Conservation (phyloP, 2,888 invertebrate genomes). For the Abrostola tripartita region DNA sequence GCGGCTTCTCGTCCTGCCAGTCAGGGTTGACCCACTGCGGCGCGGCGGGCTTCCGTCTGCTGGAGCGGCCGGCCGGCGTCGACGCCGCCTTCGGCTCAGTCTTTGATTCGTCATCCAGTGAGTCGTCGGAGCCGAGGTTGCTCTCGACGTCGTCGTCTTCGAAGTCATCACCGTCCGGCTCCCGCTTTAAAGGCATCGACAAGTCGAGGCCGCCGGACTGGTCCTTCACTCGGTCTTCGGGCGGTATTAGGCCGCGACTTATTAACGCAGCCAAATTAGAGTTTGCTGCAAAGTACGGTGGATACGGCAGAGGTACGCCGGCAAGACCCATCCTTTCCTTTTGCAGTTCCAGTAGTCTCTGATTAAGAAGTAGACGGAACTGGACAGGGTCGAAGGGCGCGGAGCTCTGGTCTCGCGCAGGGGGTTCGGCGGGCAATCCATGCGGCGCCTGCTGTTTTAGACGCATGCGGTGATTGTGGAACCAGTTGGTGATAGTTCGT, state of each 20-base stretch:
- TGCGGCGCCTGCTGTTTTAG: conserved; percentile 97
- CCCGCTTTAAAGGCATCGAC: conserved; percentile 95
- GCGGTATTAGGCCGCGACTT: conserved; percentile 90
- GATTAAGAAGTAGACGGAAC: conserved; percentile 95
- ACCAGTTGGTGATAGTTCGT: conserved; percentile 99
- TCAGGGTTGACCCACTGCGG: conserved; percentile 99
- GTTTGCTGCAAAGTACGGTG: conserved; percentile 93
- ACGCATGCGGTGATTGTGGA: conserved; percentile 99
- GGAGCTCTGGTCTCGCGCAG: conserved; percentile 91
- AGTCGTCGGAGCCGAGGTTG: conserved; percentile 92
- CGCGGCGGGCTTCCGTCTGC: conserved; percentile 97
- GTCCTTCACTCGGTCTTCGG: conserved; percentile 90
- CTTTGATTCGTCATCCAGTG: conserved; percentile 89
- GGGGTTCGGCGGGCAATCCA: conserved; percentile 92
- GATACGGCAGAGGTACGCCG: conserved; percentile 93
- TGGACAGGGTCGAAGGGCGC: conserved; percentile 97
- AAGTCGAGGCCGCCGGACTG: conserved; percentile 95
- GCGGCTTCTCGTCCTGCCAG: conserved; percentile 92
- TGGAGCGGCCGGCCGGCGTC: conserved; percentile 85
- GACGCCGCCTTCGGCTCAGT: conserved; percentile 87
- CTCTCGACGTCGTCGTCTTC: conserved; percentile 94
- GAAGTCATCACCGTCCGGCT: conserved; percentile 93
- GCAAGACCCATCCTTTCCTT: conserved; percentile 94
- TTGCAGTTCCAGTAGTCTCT: conserved; percentile 95
- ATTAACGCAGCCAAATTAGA: conserved; percentile 93